A percentile compares a stretch with the other conserved stretches of the same genome.
Evolutionary conservation across 2,113 vertebrate species (phyloP).

Genomic region (Perognathus longimembris): DNA sequence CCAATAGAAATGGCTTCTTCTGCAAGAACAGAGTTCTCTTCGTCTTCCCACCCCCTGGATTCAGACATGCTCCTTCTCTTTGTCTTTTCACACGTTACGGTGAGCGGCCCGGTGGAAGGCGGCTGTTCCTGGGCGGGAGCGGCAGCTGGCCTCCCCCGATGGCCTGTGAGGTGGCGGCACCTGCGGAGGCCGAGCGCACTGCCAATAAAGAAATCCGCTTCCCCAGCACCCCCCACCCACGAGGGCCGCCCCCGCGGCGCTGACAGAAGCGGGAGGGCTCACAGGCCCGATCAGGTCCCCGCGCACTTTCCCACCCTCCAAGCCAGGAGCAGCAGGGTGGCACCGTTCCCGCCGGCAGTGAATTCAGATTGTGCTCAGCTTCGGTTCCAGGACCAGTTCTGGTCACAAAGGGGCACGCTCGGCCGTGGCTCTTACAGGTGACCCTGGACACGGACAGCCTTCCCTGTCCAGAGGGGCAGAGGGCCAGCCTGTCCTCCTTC

Average conservation of each 20-base stretch:
- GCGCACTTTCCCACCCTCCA: conserved; percentile 66
- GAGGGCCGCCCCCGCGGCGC: conserved; percentile 58
- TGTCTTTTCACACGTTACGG: conserved; percentile 15
- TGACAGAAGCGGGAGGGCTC: conserved; percentile 44
- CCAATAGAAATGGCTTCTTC: neutral
- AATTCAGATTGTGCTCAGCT: conserved; percentile 60
- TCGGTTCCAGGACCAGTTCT: conserved; percentile 48
- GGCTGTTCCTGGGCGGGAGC: neutral
- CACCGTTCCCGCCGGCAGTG: conserved; percentile 28
- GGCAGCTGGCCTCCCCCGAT: neutral
- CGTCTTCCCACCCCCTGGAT: too few species aligned
- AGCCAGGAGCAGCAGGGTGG: conserved; percentile 57
- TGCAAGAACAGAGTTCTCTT: neutral
- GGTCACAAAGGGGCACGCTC: conserved; percentile 49
- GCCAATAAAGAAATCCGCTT: conserved; percentile 66
- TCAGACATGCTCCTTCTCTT: neutral
- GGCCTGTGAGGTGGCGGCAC: conserved; percentile 27
- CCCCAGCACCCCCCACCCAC: neutral
- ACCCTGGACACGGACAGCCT: conserved; percentile 44
- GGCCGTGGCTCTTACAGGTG: conserved; percentile 29
- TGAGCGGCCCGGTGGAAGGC: neutral
- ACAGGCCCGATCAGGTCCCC: conserved; percentile 67
- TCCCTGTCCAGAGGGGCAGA: neutral
- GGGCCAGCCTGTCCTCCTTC: neutral
- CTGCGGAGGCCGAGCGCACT: conserved; percentile 1